Percentiles rank a stretch among this genome's conserved stretches.
Conservation (phyloP, 1,140 invertebrate species). For the Adoxophyes honmai region DNA sequence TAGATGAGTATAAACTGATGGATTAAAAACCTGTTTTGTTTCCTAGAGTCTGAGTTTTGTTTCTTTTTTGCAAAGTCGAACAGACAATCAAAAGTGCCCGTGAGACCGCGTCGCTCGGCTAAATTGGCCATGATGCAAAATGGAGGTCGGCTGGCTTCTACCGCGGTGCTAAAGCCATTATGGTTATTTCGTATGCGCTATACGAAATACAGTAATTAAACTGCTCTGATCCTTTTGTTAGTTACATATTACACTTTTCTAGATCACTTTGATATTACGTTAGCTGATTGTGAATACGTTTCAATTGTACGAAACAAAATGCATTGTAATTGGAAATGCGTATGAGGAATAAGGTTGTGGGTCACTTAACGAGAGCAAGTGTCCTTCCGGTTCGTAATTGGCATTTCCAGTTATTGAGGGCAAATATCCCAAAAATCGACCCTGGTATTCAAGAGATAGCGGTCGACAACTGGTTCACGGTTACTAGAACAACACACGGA, state of each 20-base stretch:
- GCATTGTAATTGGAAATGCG: no score
- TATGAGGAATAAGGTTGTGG: no score
- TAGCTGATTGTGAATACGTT: no score
- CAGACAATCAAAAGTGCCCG: constrained; percentile 38
- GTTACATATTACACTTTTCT: no score
- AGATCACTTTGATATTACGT: no score
- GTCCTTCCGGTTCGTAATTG: background rate
- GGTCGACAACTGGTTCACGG: constrained; percentile 11
- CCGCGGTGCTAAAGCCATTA: constrained; percentile 21
- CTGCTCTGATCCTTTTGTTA: no score
- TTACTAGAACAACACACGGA: background rate
- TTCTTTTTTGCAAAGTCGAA: constrained; percentile 39
- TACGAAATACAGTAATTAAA: background rate
- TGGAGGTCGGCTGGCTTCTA: constrained; percentile 41
- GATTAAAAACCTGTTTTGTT: background rate
- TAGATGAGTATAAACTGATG: background rate
- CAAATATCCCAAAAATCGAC: background rate
- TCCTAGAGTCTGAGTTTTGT: background rate
- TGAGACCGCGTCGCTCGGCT: constrained; percentile 32
- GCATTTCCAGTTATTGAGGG: background rate
- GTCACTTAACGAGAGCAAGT: no score
- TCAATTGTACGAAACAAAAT: no score
- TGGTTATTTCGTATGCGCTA: background rate
- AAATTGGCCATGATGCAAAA: constrained; percentile 47
- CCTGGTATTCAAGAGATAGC: background rate